Percentiles rank a stretch among this genome's conserved stretches.
phyloP scores from a whole-genome alignment of 2,113 vertebrate genomes.

The Tachuris rubrigastra region DNA sequence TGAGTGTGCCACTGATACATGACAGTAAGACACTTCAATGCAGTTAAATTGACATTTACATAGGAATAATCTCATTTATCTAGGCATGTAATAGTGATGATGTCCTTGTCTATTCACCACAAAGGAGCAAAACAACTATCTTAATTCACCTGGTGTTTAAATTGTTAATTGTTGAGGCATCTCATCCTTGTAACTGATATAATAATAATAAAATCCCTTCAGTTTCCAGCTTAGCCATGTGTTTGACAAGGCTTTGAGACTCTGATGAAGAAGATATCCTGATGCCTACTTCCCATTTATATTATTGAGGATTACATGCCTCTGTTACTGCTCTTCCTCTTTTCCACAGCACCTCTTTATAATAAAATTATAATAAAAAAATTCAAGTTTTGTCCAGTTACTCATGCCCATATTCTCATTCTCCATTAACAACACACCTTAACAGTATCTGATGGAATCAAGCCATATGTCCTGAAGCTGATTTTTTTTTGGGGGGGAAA shows the following conservation, averaged over 20 bases:
- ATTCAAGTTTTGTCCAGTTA: neutral
- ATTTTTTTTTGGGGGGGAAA: neutral
- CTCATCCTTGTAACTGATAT: neutral
- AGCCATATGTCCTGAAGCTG: accelerated
- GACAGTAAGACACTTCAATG: neutral
- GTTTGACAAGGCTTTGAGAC: neutral
- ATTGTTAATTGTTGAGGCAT: neutral
- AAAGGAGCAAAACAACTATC: neutral
- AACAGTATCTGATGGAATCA: neutral
- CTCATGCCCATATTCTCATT: neutral
- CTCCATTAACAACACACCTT: neutral
- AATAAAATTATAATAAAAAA: no score
- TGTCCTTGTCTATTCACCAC: neutral
- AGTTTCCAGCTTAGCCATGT: neutral
- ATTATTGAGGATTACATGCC: neutral
- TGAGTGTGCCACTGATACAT: neutral
- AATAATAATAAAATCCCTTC: neutral
- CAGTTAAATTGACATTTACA: neutral
- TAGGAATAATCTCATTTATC: neutral
- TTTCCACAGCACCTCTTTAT: neutral
- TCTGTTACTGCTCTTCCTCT: neutral
- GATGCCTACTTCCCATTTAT: neutral
- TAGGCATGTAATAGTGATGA: neutral
- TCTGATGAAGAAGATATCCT: neutral
- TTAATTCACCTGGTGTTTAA: neutral